Evolutionary conservation across 92 coral and sea anemone species (phyloP).

Genomic region (Ricordea florida): DNA sequence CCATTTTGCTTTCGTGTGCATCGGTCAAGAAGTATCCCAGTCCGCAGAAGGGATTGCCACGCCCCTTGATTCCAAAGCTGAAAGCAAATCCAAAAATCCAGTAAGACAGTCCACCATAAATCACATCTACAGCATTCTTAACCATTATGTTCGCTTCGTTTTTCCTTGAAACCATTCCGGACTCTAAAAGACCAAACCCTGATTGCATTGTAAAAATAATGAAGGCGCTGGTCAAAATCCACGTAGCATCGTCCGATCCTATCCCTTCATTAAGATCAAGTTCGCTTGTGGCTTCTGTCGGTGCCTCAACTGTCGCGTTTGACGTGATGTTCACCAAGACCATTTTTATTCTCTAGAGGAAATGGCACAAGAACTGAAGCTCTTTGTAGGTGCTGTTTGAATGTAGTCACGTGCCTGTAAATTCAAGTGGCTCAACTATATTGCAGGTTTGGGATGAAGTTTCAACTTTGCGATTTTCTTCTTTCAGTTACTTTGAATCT

Average conservation of each 20-base stretch:
- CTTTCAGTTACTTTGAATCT: too few species aligned
- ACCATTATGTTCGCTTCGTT: slow-evolving; percentile 95
- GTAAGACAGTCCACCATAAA: slow-evolving; percentile 88
- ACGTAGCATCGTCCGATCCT: slow-evolving; percentile 88
- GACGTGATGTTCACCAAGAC: too few species aligned
- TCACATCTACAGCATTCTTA: slow-evolving; percentile 86
- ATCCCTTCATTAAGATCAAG: too few species aligned
- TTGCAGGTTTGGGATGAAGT: too few species aligned
- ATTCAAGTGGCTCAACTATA: too few species aligned
- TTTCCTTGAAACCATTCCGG: slow-evolving; percentile 84
- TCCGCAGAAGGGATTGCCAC: slow-evolving; percentile 70
- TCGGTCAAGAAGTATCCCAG: slow-evolving; percentile 80
- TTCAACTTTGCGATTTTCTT: too few species aligned
- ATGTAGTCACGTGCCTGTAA: too few species aligned
- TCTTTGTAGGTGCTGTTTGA: too few species aligned
- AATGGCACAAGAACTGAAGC: too few species aligned
- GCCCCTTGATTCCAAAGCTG: slow-evolving; percentile 57
- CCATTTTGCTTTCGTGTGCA: slow-evolving; percentile 68
- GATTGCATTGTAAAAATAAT: slow-evolving; percentile 90
- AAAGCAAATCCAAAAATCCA: slow-evolving; percentile 92
- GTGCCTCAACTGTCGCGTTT: not conserved
- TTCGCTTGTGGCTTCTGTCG: too few species aligned
- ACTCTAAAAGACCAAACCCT: slow-evolving; percentile 83
- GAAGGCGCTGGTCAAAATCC: slow-evolving; percentile 85
- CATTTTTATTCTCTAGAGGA: too few species aligned